Evolutionary conservation across 2,797 vertebrate species (phyloP).

Genomic region (Epinephelus awoara): DNA sequence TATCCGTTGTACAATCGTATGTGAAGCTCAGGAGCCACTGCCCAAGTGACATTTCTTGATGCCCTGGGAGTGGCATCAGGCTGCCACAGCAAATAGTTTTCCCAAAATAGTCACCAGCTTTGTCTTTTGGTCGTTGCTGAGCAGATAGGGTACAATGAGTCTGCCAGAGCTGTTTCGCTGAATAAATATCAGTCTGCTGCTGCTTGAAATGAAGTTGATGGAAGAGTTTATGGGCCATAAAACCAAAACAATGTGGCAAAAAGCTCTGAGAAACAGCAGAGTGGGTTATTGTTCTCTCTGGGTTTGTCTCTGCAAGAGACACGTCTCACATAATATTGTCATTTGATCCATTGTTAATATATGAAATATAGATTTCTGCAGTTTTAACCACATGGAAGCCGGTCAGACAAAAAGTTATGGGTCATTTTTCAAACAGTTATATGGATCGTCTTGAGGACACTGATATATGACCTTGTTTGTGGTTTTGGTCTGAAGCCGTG

Average conservation of each 20-base stretch:
- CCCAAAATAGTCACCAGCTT: too few relatives aligned
- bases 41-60: too few relatives aligned
- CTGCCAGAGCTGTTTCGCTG: neutral
- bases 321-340: neutral
- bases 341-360: neutral
- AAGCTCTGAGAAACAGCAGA: neutral
- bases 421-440: neutral
- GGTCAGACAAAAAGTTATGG: neutral
- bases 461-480: neutral
- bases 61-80: too few relatives aligned
- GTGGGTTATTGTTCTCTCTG: neutral
- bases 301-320: neutral
- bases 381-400: neutral
- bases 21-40: too few relatives aligned
- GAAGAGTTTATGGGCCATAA: neutral
- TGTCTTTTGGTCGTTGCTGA: neutral
- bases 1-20: too few relatives aligned
- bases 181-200: neutral
- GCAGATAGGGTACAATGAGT: neutral
- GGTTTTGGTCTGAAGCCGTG: neutral
- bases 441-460: neutral
- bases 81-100: too few relatives aligned
- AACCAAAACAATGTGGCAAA: neutral
- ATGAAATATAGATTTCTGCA: neutral
- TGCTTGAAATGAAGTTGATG: neutral